Evolutionary conservation across 2,888 invertebrate species (phyloP), one percentile per base, ranked within the genome.

Genomic region (Cephalotes varians): DNA sequence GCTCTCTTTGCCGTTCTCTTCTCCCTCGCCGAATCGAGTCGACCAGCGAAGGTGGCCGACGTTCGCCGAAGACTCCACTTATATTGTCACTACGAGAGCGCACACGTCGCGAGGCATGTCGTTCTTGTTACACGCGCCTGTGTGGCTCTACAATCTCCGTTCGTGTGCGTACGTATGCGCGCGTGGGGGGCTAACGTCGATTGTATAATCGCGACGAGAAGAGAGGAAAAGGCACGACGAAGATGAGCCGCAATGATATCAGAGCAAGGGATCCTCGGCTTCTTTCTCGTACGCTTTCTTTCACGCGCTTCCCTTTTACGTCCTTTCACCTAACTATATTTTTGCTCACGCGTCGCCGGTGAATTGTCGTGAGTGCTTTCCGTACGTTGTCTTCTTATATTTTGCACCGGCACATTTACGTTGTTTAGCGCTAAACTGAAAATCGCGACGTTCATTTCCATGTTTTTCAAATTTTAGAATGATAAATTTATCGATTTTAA

Each of bases 71-170:
- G 82, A 83, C 83, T 76, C 58, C 81, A 89, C 90, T 90, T 90
- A 91, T 91, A 91, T 91, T 90, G 90, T 92, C 91, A 90, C 90
- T 88, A 85, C 86, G 86, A 86, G 85, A 86, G 88, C 87, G 84
- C 90, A 88, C 84, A 85, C 89, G 86, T 71, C 76, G 74, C 56
- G 40, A 83, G 56, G 74, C 86, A 77, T 64, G 81, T 69, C 85
- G 64, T 81, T 87, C 81, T 83, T 77, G 64, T 81, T 47, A 65
- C 44, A 28, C 72, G 60, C 82, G 73, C 81, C 64, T 62, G 37
- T 62, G 58, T 67, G 10, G n/a, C 74, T 44, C 47, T 58, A 60
- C 56, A 12, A n/a, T 47, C 60, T 44, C 18, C 21, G 65, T 62
- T 2, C 10, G 74, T 56, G 65, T 81, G 77, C 64, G 76, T 60